Evolutionary conservation across 1,140 invertebrate genomes (phyloP).

Genomic region (Drosophila guanche): DNA sequence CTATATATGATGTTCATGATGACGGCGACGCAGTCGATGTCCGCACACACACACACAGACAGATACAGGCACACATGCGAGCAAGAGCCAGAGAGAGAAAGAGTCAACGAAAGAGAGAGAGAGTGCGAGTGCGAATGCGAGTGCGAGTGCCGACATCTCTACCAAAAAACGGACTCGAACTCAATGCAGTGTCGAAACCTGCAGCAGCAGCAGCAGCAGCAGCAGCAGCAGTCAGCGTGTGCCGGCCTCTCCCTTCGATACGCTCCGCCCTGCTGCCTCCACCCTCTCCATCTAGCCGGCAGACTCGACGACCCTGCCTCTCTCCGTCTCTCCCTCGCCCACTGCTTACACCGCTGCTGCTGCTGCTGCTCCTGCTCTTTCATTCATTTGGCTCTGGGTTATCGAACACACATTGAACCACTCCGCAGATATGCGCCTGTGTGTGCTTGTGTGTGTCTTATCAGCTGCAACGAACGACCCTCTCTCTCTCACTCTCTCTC

Average conservation of each 20-base stretch:
- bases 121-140: slow-evolving; percentile 5
- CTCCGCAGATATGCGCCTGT: slow-evolving; percentile 19
- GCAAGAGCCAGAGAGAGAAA: slow-evolving; percentile 9
- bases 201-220: neutral
- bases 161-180: slow-evolving; percentile 31
- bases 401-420: slow-evolving; percentile 81
- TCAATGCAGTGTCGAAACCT: slow-evolving; percentile 8
- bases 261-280: no score
- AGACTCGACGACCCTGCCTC: slow-evolving; percentile 33
- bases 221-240: slow-evolving; percentile 34
- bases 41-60: slow-evolving; percentile 55
- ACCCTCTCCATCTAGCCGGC: no score
- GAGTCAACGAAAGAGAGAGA: slow-evolving; percentile 32
- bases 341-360: slow-evolving; percentile 23
- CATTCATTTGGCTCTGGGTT: slow-evolving; percentile 76
- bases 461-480: slow-evolving; percentile 66
- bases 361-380: slow-evolving; percentile 41
- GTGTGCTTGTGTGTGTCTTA: slow-evolving; percentile 62
- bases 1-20: slow-evolving; percentile 83
- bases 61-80: slow-evolving; percentile 3
- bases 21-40: slow-evolving; percentile 80
- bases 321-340: slow-evolving; percentile 5
- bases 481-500: slow-evolving; percentile 39
- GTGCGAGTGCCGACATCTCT: slow-evolving; percentile 52
- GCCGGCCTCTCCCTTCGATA: slow-evolving; percentile 16